These are phyloP conservation scores for Gryllus bimaculatus DNA, from an alignment of 1,140 invertebrate genomes.

Conservation along the genomic window DNA sequence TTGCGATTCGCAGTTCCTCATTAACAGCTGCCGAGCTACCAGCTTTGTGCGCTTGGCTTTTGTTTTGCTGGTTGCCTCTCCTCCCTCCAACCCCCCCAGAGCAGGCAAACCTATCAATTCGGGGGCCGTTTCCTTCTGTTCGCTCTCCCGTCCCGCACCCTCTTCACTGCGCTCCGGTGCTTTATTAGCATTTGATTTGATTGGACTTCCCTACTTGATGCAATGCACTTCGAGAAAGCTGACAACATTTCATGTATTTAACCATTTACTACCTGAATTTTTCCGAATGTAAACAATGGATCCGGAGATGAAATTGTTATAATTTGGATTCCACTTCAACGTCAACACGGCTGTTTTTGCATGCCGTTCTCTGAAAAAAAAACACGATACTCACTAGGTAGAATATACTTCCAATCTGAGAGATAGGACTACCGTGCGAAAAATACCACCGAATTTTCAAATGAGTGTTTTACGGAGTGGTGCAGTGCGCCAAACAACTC, in stretches of 20 bases:
- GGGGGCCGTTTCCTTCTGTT: background rate
- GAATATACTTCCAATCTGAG: background rate
- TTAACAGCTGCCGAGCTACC: background rate
- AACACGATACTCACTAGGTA: background rate
- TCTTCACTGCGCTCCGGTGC: background rate
- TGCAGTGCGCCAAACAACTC: too few relatives aligned
- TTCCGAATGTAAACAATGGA: background rate
- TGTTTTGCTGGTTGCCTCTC: background rate
- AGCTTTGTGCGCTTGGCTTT: background rate
- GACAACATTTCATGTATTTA: background rate
- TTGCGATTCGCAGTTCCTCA: background rate
- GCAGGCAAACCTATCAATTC: too few relatives aligned
- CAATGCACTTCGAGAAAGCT: background rate
- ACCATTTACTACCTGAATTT: background rate
- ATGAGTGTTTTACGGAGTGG: too few relatives aligned
- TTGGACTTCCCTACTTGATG: background rate
- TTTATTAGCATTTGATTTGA: conserved; percentile 2
- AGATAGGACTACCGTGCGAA: too few relatives aligned
- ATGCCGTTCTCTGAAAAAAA: background rate
- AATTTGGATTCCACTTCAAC: background rate
- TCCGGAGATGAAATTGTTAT: background rate
- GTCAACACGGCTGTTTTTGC: background rate
- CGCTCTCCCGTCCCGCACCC: background rate
- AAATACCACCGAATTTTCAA: too few relatives aligned
- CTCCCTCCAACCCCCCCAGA: background rate